Conservation (phyloP, 2,113 vertebrate species). For the Perca fluviatilis region DNA sequence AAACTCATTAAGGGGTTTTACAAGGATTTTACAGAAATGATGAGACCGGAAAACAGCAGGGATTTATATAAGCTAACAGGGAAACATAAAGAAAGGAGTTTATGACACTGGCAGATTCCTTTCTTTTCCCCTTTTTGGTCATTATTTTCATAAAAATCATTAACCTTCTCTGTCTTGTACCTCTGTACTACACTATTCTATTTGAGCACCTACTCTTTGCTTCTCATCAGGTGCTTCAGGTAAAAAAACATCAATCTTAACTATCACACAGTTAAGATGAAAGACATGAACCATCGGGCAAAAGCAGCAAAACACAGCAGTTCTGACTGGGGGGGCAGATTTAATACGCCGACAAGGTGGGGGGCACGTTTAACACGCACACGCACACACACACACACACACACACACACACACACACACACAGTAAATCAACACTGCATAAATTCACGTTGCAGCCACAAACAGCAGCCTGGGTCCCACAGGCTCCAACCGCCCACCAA, state of each 20-base stretch:
- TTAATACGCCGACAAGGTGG: background rate
- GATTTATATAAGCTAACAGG: background rate
- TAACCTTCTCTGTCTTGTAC: background rate
- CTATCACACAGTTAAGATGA: background rate
- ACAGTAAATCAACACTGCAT: slow-evolving; percentile 52
- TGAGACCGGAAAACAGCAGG: background rate
- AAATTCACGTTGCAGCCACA: slow-evolving; percentile 27
- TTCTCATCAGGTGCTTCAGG: slow-evolving; percentile 11
- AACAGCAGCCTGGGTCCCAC: slow-evolving; percentile 37
- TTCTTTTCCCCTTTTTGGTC: background rate
- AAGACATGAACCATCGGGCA: background rate
- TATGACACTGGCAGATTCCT: background rate
- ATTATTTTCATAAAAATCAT: background rate
- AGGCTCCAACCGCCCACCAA: slow-evolving; percentile 25
- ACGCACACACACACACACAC: too few relatives aligned
- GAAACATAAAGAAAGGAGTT: background rate
- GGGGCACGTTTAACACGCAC: slow-evolving; percentile 25
- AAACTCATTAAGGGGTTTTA: slow-evolving; percentile 38
- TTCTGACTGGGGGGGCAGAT: background rate
- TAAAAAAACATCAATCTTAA: background rate
- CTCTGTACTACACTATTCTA: background rate
- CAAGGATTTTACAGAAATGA: slow-evolving; percentile 10
- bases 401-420: background rate
- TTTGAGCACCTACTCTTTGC: background rate
- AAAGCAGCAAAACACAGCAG: background rate